Evolutionary conservation across 1,140 invertebrate species (phyloP).

Genomic region (Papilio dardanus): DNA sequence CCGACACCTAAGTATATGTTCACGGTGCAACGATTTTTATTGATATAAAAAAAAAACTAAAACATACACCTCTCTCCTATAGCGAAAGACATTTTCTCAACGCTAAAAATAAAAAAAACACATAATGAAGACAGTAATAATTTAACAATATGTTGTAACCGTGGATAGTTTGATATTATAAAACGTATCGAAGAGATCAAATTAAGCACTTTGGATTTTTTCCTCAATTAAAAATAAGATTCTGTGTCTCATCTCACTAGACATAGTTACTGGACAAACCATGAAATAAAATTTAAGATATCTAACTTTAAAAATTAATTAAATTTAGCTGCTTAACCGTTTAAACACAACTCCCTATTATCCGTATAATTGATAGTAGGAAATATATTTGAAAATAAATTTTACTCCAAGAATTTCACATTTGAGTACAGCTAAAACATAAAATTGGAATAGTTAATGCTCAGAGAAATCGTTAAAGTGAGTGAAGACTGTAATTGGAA

Average conservation of each 20-base stretch:
- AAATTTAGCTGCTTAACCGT: background rate
- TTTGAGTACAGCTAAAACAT: constrained; percentile 66
- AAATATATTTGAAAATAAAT: constrained; percentile 60
- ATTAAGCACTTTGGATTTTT: too few species aligned
- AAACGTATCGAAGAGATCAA: too few species aligned
- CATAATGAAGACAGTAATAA: too few species aligned
- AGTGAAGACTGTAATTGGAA: constrained; percentile 78
- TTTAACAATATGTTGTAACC: too few species aligned
- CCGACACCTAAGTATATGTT: constrained; percentile 39
- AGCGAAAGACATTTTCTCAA: too few species aligned
- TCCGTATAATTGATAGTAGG: constrained; percentile 52
- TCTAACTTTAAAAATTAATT: background rate
- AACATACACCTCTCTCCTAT: background rate
- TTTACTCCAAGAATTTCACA: constrained; percentile 63
- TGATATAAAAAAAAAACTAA: too few species aligned
- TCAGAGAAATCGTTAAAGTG: constrained; percentile 76
- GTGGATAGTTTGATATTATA: too few species aligned
- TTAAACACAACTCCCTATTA: background rate
- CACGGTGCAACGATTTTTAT: constrained; percentile 17
- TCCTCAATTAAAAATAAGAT: too few species aligned
- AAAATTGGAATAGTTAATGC: constrained; percentile 79
- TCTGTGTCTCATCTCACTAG: too few species aligned
- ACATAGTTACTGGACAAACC: background rate
- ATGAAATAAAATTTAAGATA: background rate
- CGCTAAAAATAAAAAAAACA: too few species aligned